Conservation (phyloP, 2,797 vertebrate genomes). For the Nannoperca australis region DNA sequence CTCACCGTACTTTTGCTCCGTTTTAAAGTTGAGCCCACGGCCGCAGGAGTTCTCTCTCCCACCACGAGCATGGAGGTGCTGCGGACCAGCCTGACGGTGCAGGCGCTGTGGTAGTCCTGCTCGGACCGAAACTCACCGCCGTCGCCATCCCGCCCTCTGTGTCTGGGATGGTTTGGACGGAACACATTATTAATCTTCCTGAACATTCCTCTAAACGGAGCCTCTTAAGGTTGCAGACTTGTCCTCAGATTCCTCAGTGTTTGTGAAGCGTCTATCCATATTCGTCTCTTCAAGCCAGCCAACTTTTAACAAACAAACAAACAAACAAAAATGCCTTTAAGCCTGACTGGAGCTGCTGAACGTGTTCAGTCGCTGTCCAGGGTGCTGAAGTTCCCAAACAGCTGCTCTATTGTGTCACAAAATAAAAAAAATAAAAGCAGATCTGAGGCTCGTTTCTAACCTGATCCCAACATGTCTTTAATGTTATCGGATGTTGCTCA, state of each 20-base stretch:
- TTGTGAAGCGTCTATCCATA: constrained; percentile 35
- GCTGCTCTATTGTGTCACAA: constrained; percentile 23
- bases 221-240: constrained; percentile 24
- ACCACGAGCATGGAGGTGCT: constrained; percentile 95
- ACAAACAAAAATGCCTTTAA: not conserved
- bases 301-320: not conserved
- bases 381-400: constrained; percentile 79
- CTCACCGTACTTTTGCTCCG: constrained; percentile 91
- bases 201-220: constrained; percentile 86
- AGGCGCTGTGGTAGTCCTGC: constrained; percentile 83
- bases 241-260: not conserved
- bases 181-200: constrained; percentile 94
- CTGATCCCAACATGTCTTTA: constrained; percentile 49
- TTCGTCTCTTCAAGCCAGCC: not conserved
- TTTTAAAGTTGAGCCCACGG: constrained; percentile 86
- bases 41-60: constrained; percentile 82
- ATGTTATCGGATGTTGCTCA: constrained; percentile 69
- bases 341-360: not conserved
- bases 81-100: constrained; percentile 90
- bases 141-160: constrained; percentile 58
- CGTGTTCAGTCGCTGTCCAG: constrained; percentile 73
- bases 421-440: constrained; percentile 3
- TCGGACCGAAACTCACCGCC: constrained; percentile 46
- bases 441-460: constrained; percentile 43
- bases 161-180: constrained; percentile 84